Conservation (phyloP, 2,888 invertebrate species). For the Ceraclea dissimilis region DNA sequence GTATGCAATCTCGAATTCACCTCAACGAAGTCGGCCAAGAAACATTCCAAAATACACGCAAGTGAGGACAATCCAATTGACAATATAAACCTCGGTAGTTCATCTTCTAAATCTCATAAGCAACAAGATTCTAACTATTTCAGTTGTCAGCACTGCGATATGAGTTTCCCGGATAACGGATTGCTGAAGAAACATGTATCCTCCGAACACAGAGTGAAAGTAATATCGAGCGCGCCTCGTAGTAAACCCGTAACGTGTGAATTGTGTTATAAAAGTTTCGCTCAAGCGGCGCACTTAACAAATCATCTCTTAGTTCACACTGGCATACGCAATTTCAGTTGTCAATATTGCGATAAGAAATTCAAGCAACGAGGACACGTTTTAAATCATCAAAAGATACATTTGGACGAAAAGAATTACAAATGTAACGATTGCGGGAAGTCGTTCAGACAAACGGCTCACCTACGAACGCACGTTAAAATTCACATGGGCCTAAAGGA, state of each 20-base stretch:
- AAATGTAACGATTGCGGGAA: slow-evolving; percentile 17
- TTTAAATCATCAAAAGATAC: slow-evolving; percentile 20
- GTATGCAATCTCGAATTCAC: not conserved
- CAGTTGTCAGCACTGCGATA: not conserved
- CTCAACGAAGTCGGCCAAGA: not conserved
- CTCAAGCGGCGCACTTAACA: slow-evolving; percentile 17
- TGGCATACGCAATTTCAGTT: slow-evolving; percentile 18
- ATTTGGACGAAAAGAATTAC: slow-evolving; percentile 20
- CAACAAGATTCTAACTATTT: not conserved
- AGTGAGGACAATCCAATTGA: not conserved
- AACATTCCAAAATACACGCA: not conserved
- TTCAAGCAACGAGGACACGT: slow-evolving; percentile 24
- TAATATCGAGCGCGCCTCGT: not conserved
- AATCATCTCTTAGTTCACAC: slow-evolving; percentile 19
- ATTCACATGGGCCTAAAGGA: slow-evolving; percentile 23
- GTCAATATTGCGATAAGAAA: slow-evolving; percentile 17
- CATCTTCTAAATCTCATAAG: not conserved
- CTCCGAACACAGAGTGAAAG: not conserved
- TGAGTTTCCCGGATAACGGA: not conserved
- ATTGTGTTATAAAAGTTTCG: slow-evolving; percentile 20
- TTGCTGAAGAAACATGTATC: not conserved
- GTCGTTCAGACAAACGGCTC: slow-evolving; percentile 21
- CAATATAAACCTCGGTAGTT: not conserved
- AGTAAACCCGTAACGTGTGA: slow-evolving; percentile 5
- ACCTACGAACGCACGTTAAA: slow-evolving; percentile 21